phyloP scores from a whole-genome alignment of 2,113 vertebrate species.

The Oryzias curvinotus region DNA sequence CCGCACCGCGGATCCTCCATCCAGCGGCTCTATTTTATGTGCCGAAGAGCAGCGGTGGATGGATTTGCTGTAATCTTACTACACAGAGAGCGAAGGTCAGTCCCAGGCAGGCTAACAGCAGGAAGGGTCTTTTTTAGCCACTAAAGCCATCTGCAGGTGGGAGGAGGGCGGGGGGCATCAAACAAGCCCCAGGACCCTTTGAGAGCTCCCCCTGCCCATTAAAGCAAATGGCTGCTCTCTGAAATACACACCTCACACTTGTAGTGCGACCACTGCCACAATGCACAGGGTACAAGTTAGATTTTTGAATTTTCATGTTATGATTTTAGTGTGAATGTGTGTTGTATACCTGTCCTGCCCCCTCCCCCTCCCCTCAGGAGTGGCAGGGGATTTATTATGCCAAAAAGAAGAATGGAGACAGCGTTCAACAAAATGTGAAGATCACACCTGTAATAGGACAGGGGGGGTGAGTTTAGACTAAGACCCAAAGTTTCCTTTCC shows the following conservation, averaged over 20 bases:
- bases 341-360: neutral
- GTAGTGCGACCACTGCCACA: neutral
- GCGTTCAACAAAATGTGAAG: constrained; percentile 96
- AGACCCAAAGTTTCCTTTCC: neutral
- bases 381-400: constrained; percentile 96
- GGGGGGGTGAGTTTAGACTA: constrained; percentile 83
- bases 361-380: constrained; percentile 77
- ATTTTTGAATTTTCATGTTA: too few relatives aligned
- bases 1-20: constrained; percentile 18
- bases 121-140: constrained; percentile 67
- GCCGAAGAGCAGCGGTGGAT: constrained; percentile 42
- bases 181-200: constrained; percentile 46
- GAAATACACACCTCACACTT: constrained; percentile 20
- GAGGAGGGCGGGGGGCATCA: constrained; percentile 60
- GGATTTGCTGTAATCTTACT: constrained; percentile 61
- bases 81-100: constrained; percentile 79
- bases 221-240: constrained; percentile 44
- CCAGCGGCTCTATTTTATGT: constrained; percentile 63
- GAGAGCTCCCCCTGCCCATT: constrained; percentile 31
- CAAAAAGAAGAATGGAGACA: constrained; percentile 96
- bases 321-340: too few relatives aligned
- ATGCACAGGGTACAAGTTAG: neutral
- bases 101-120: constrained; percentile 58
- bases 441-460: constrained; percentile 96
- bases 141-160: constrained; percentile 30